phyloP scores from a whole-genome alignment of 1,140 invertebrate species.

The Acromyrmex charruanus region DNA sequence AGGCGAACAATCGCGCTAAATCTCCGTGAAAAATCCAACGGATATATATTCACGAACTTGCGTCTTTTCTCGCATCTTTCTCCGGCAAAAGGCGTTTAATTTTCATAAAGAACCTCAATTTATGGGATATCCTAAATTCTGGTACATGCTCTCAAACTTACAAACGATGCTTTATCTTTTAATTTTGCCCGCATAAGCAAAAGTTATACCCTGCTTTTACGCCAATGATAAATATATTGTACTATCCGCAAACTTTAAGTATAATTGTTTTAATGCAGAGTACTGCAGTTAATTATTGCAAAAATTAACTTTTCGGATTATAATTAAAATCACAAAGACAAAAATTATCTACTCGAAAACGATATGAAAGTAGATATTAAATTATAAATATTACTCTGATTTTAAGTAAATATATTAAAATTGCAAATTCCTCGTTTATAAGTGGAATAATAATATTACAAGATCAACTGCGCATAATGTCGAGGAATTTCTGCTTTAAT shows the following conservation, averaged over 20 bases:
- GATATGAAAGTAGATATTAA: background rate
- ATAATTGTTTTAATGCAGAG: background rate
- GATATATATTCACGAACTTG: conserved; percentile 40
- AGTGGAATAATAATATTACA: background rate
- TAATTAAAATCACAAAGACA: conserved; percentile 8
- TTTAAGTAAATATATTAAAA: background rate
- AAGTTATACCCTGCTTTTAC: conserved; percentile 4
- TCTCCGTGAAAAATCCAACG: conserved; percentile 50
- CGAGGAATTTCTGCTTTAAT: conserved; percentile 1
- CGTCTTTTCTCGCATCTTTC: conserved; percentile 37
- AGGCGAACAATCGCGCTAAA: conserved; percentile 55
- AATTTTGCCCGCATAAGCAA: conserved; percentile 15
- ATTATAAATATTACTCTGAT: background rate
- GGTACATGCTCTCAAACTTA: conserved; percentile 20
- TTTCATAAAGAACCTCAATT: conserved; percentile 54
- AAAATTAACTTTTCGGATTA: background rate
- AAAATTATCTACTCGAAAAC: background rate
- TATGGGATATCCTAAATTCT: conserved; percentile 33
- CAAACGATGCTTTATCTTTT: conserved; percentile 26
- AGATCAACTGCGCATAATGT: background rate
- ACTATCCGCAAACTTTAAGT: background rate
- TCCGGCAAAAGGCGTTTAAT: conserved; percentile 45
- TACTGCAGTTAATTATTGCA: background rate
- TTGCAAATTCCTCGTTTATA: background rate
- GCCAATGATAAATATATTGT: background rate